phyloP scores from a whole-genome alignment of 1,140 invertebrate genomes.

The Calliopsis andreniformis region DNA sequence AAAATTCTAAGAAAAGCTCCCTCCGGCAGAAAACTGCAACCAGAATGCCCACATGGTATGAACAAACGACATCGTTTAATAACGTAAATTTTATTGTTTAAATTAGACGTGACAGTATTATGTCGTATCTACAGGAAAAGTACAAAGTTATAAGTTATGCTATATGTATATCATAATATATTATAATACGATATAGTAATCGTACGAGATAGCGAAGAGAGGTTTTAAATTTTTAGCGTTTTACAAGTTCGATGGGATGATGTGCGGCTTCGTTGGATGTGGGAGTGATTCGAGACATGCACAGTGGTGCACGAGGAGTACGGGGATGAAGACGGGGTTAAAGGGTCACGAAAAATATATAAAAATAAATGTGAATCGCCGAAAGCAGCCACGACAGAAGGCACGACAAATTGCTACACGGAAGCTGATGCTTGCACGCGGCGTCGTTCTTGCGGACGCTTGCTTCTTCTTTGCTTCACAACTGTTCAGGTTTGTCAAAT shows the following conservation, averaged over 20 bases:
- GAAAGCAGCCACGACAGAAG: constrained; percentile 78
- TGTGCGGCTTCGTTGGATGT: neutral
- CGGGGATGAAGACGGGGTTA: neutral
- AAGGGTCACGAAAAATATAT: constrained; percentile 68
- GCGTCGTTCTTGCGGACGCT: constrained; percentile 8
- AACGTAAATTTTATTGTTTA: constrained; percentile 80
- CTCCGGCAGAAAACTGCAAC: neutral
- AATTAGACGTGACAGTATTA: constrained; percentile 77
- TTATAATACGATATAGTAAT: constrained; percentile 73
- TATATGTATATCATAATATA: constrained; percentile 63
- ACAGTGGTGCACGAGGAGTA: neutral
- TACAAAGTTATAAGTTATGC: constrained; percentile 79
- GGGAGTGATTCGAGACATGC: neutral
- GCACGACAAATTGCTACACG: constrained; percentile 78
- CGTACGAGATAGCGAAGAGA: constrained; percentile 68
- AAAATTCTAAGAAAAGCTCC: neutral
- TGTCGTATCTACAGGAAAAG: constrained; percentile 80
- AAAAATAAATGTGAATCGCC: constrained; percentile 78
- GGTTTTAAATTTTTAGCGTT: constrained; percentile 49
- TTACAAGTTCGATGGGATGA: constrained; percentile 43
- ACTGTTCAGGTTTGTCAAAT: neutral
- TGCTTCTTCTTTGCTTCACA: neutral
- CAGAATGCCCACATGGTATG: neutral
- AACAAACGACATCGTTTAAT: constrained; percentile 54
- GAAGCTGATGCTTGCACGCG: constrained; percentile 65